phyloP scores from a whole-genome alignment of 1,140 invertebrate genomes.

The Halesus radiatus region DNA sequence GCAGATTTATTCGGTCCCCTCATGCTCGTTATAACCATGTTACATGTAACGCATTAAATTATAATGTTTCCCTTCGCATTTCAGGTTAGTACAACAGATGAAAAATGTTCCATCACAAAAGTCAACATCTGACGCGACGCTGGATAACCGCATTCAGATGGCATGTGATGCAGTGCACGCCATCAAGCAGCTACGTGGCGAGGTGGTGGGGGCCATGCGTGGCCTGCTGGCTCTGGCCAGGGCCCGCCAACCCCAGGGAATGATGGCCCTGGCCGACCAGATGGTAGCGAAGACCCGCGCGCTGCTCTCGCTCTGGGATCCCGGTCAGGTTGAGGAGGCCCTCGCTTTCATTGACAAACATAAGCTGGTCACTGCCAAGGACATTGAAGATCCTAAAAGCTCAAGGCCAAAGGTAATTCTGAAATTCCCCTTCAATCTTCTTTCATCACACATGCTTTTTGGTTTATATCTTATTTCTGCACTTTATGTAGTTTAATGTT shows the following conservation, averaged over 20 bases:
- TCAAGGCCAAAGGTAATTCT: slow-evolving; percentile 26
- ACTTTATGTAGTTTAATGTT: too few species aligned
- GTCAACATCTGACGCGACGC: slow-evolving; percentile 57
- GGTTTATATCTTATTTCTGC: too few species aligned
- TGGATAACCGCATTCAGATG: slow-evolving; percentile 80
- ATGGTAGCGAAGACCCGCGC: slow-evolving; percentile 84
- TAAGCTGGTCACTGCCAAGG: slow-evolving; percentile 64
- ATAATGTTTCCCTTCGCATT: slow-evolving; percentile 35
- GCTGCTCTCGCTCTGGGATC: slow-evolving; percentile 86
- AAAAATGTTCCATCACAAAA: slow-evolving; percentile 76
- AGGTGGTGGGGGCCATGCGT: slow-evolving; percentile 85
- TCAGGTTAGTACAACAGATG: slow-evolving; percentile 84
- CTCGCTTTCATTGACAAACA: slow-evolving; percentile 85
- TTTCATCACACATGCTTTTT: too few species aligned
- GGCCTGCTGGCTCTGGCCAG: slow-evolving; percentile 80
- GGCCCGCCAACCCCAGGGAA: slow-evolving; percentile 78
- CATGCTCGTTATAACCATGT: too few species aligned
- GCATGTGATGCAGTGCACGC: slow-evolving; percentile 86
- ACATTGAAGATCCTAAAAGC: slow-evolving; percentile 27
- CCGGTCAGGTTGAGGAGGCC: slow-evolving; percentile 86
- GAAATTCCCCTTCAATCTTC: too few species aligned
- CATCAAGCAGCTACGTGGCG: slow-evolving; percentile 81
- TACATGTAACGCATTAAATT: neutral
- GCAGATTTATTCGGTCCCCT: too few species aligned
- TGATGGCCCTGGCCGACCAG: slow-evolving; percentile 84